Evolutionary conservation across 2,113 vertebrate species (phyloP).

Genomic region (Oncorhynchus masou): DNA sequence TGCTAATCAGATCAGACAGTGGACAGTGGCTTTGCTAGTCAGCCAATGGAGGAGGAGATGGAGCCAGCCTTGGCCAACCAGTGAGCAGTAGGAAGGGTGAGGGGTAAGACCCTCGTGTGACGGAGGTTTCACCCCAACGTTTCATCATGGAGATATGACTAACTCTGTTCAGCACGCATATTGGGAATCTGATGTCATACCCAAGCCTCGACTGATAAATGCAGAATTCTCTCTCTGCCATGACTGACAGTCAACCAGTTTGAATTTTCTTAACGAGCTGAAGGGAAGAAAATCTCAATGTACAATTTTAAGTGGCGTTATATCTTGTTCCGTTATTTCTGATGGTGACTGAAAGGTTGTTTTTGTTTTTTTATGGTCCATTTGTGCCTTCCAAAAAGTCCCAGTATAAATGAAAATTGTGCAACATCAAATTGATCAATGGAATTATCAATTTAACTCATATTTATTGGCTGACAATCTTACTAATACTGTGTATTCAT

Average conservation of each 20-base stretch:
- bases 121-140: not conserved
- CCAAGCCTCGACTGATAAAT: too few species aligned
- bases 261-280: not conserved
- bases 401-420: too few species aligned
- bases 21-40: slow-evolving; percentile 93
- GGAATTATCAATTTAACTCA: not conserved
- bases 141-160: not conserved
- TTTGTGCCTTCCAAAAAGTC: not conserved
- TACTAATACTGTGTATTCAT: slow-evolving; percentile 50
- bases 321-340: not conserved
- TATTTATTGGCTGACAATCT: slow-evolving; percentile 5
- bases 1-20: slow-evolving; percentile 81
- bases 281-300: too few species aligned
- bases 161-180: too few species aligned
- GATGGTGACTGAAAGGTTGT: not conserved
- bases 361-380: not conserved
- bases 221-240: not conserved
- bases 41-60: slow-evolving; percentile 65
- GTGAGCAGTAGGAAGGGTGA: slow-evolving; percentile 40
- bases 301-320: not conserved
- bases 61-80: slow-evolving; percentile 56
- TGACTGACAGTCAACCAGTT: not conserved
- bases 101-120: not conserved
- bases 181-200: too few species aligned
- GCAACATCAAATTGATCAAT: not conserved